These are phyloP conservation scores for Conopomorpha cramerella DNA, from an alignment of 1,140 invertebrate species.

Conservation along the genomic window DNA sequence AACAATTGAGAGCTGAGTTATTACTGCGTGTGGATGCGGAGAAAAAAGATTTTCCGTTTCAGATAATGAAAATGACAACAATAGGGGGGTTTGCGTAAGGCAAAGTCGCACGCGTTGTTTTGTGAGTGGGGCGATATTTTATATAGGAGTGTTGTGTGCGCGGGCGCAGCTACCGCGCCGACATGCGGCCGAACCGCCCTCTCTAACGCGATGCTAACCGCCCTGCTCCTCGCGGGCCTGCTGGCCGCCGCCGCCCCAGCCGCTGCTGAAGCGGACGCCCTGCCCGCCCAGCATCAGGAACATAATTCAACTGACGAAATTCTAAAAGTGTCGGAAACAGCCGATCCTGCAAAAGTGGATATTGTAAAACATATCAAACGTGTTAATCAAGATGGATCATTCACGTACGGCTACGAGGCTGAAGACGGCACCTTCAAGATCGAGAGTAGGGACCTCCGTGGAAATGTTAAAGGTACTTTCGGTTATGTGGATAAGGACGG, in stretches of 20 bases:
- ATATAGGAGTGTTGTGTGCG: conserved; percentile 39
- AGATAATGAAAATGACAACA: conserved; percentile 59
- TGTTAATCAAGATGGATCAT: conserved; percentile 82
- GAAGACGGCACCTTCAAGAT: conserved; percentile 84
- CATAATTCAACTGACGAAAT: conserved; percentile 51
- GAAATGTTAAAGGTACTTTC: conserved; percentile 85
- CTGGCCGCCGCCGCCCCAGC: conserved; percentile 61
- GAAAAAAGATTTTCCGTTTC: conserved; percentile 59
- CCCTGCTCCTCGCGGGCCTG: conserved; percentile 29
- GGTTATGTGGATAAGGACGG: conserved; percentile 82
- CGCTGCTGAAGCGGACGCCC: too few species aligned
- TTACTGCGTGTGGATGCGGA: conserved; percentile 24
- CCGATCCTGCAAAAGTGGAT: conserved; percentile 61
- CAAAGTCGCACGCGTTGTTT: conserved; percentile 33
- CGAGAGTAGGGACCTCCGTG: conserved; percentile 78
- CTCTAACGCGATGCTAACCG: conserved; percentile 37
- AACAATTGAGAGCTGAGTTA: conserved; percentile 44
- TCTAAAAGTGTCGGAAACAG: conserved; percentile 60
- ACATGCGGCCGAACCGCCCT: conserved; percentile 39
- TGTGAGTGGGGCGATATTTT: conserved; percentile 50
- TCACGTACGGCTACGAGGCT: conserved; percentile 84
- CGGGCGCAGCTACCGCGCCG: conserved; percentile 25
- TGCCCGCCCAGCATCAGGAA: conserved; percentile 3
- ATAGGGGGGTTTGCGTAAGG: conserved; percentile 46
- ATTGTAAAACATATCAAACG: conserved; percentile 78